Conservation (phyloP, 2,113 vertebrate genomes). For the Paratilapia polleni region DNA sequence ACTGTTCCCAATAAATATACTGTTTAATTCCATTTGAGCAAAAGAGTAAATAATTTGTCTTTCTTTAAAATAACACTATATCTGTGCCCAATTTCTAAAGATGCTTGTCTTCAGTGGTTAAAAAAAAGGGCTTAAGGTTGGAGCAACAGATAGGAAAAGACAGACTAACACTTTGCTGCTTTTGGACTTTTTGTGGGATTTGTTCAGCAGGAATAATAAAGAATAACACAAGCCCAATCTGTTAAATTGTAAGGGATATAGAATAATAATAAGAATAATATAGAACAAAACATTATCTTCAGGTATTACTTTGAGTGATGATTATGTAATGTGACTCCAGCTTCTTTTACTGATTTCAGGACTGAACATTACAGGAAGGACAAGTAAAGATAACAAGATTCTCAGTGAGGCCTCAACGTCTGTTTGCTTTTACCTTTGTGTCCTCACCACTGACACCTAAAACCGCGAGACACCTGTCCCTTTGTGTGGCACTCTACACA, state of each 20-base stretch:
- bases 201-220: neutral
- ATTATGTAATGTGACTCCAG: neutral
- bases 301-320: neutral
- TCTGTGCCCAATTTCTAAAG: neutral
- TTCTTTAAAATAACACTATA: neutral
- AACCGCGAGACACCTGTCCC: constrained; percentile 65
- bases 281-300: neutral
- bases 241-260: neutral
- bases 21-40: neutral
- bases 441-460: constrained; percentile 31
- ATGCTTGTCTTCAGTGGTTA: neutral
- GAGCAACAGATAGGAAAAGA: neutral
- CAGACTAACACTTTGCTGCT: neutral
- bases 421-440: constrained; percentile 56
- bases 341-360: neutral
- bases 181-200: neutral
- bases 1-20: neutral
- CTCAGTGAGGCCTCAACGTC: constrained; percentile 15
- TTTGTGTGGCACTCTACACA: constrained; percentile 52
- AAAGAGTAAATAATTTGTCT: neutral
- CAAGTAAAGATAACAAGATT: neutral
- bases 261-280: neutral
- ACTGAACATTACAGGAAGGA: neutral
- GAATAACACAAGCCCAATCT: neutral
- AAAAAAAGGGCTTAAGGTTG: neutral